Percentiles rank a stretch among this genome's conserved stretches.
Conservation (phyloP, 2,888 invertebrate genomes). For the Pocota personata region DNA sequence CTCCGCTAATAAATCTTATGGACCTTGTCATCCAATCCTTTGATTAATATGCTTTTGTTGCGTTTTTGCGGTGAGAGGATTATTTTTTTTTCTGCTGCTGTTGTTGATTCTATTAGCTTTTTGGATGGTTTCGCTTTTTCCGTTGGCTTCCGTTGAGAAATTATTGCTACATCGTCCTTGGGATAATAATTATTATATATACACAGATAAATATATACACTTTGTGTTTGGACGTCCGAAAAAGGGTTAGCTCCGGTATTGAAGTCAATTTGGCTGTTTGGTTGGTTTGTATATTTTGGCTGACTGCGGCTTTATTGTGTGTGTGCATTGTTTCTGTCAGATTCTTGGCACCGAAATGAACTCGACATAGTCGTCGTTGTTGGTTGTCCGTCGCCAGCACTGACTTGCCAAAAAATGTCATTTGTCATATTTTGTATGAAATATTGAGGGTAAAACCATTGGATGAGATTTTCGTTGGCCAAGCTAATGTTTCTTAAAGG, state of each 20-base stretch:
- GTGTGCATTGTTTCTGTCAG: conserved; percentile 63
- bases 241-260: conserved; percentile 63
- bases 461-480: background rate
- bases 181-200: conserved; percentile 66
- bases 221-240: conserved; percentile 32
- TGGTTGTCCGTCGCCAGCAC: conserved; percentile 55
- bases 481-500: conserved; percentile 3
- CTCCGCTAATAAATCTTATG: conserved; percentile 72
- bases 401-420: conserved; percentile 72
- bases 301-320: conserved; percentile 43
- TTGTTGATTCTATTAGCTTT: conserved; percentile 48
- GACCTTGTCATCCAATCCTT: conserved; percentile 72
- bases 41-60: conserved; percentile 67
- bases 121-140: conserved; percentile 31
- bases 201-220: too few species aligned
- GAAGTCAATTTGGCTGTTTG: conserved; percentile 62
- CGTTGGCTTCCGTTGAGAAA: conserved; percentile 56
- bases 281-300: conserved; percentile 9
- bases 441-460: conserved; percentile 36
- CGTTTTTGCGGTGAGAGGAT: conserved; percentile 37
- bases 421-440: conserved; percentile 70
- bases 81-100: conserved; percentile 17
- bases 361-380: conserved; percentile 17
- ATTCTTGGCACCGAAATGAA: conserved; percentile 64
- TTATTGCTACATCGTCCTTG: conserved; percentile 68